These are phyloP conservation scores for Psammodynastes pulverulentus DNA, from an alignment of 2,113 vertebrate genomes.

Conservation along the genomic window DNA sequence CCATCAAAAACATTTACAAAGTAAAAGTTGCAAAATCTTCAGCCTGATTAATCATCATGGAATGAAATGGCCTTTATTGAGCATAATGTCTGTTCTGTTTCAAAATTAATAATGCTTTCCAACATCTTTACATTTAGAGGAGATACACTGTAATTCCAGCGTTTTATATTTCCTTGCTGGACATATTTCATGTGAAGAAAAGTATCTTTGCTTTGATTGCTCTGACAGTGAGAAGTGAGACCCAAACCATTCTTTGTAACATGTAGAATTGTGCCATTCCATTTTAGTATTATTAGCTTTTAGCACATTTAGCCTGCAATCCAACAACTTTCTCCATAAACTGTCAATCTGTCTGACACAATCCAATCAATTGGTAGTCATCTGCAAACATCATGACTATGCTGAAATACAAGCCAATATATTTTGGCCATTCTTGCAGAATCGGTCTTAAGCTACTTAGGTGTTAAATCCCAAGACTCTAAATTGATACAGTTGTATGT, in stretches of 20 bases:
- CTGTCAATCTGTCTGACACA: not conserved
- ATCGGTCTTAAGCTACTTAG: not conserved
- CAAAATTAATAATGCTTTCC: not conserved
- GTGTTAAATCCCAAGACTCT: not conserved
- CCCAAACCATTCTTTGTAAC: conserved; percentile 3
- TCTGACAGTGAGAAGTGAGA: not conserved
- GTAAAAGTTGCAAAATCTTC: not conserved
- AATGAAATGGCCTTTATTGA: conserved; percentile 5
- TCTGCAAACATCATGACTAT: conserved; percentile 21
- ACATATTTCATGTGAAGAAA: conserved; percentile 12
- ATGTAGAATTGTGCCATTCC: conserved; percentile 25
- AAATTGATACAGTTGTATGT: not conserved
- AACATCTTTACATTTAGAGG: conserved; percentile 33
- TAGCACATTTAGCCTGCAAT: conserved; percentile 5
- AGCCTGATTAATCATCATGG: not conserved
- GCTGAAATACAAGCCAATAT: not conserved
- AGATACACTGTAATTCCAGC: conserved; percentile 20
- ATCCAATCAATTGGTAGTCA: not conserved
- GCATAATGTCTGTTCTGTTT: conserved; percentile 8
- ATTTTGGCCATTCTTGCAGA: not conserved
- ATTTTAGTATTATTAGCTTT: conserved; percentile 35
- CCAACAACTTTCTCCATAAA: conserved; percentile 27
- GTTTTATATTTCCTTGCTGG: conserved; percentile 20
- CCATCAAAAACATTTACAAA: not conserved
- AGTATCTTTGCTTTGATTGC: not conserved